phyloP scores from a whole-genome alignment of 2,888 invertebrate species.

The Therioaphis trifolii region DNA sequence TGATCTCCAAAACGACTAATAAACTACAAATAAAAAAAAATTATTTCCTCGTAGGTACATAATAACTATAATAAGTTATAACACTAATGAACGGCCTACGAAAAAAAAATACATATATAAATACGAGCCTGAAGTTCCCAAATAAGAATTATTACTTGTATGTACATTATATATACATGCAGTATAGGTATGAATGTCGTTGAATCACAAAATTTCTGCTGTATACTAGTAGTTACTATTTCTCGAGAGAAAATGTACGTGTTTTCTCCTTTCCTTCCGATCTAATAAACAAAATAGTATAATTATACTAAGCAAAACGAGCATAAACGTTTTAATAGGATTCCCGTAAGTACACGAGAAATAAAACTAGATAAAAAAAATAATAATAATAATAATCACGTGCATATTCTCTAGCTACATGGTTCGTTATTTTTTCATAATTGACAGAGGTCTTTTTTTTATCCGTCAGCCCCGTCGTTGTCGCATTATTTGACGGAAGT shows the following conservation, averaged over 20 bases:
- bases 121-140: too few species aligned
- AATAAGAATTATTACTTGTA: too few species aligned
- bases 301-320: constrained; percentile 44
- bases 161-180: too few species aligned
- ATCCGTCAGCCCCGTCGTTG: background rate
- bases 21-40: too few species aligned
- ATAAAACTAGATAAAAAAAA: constrained; percentile 1
- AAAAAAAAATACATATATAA: too few species aligned
- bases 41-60: too few species aligned
- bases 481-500: constrained; percentile 22
- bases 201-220: too few species aligned
- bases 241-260: background rate
- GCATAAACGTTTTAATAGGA: constrained; percentile 50
- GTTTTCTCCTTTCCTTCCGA: background rate
- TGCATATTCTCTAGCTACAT: constrained; percentile 1
- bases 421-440: constrained; percentile 42
- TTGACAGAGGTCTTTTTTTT: background rate
- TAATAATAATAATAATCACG: constrained; percentile 15
- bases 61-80: too few species aligned
- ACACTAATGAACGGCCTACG: too few species aligned
- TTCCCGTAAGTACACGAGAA: background rate
- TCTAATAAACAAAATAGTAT: constrained; percentile 25
- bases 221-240: too few species aligned
- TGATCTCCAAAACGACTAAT: too few species aligned
- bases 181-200: too few species aligned